Evolutionary conservation across 1,140 invertebrate genomes (phyloP).

Genomic region (Trachelipus rathkii): DNA sequence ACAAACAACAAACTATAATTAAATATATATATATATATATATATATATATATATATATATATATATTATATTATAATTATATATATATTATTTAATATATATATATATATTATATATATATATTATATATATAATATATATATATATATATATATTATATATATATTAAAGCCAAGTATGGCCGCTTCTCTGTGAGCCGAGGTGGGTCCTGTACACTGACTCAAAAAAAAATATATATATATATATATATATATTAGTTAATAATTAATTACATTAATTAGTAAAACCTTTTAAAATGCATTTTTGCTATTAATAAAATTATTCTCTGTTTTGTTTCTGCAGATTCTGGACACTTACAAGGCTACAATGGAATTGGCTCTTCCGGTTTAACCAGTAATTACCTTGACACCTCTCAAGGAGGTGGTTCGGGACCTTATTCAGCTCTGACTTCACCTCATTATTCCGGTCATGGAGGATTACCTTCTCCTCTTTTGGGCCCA

Average conservation of each 20-base stretch:
- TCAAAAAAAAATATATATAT: conserved; percentile 3
- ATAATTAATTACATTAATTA: not conserved
- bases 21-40: too few relatives aligned
- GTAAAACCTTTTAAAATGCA: not conserved
- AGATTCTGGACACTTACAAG: conserved; percentile 41
- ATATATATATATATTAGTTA: not conserved
- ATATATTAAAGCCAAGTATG: not conserved
- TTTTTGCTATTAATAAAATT: conserved; percentile 12
- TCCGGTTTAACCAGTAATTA: conserved; percentile 21
- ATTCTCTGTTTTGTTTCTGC: conserved; percentile 33
- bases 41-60: too few relatives aligned
- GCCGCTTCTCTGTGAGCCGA: too few relatives aligned
- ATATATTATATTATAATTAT: too few relatives aligned
- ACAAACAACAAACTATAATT: too few relatives aligned
- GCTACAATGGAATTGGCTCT: conserved; percentile 24
- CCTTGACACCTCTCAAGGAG: conserved; percentile 37
- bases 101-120: not conserved
- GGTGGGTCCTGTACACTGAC: too few relatives aligned
- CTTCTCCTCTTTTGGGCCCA: conserved; percentile 48
- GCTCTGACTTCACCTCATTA: conserved; percentile 32
- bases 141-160: conserved; percentile 15
- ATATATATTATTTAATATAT: too few relatives aligned
- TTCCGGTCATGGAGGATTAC: conserved; percentile 30
- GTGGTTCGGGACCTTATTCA: conserved; percentile 35
- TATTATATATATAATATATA: conserved; percentile 15